Base-by-base conservation (phyloP, 2,113 vertebrate genomes). In the Chunga burmeisteri region DNA sequence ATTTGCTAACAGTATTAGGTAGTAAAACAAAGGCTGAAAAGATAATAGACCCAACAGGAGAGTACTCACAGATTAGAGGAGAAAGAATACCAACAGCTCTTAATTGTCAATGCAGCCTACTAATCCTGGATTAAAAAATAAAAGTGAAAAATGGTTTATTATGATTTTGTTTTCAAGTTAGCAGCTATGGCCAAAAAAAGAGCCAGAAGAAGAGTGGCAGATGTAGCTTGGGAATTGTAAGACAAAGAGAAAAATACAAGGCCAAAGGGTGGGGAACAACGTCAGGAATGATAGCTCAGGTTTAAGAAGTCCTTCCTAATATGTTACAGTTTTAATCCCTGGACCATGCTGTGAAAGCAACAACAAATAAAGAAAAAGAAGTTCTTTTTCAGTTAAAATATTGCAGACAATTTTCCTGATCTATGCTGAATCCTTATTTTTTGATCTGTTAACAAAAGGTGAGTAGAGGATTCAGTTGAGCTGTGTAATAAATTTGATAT, bases 1-100 rank as follows among this genome's bases (percentile, higher is more conserved):
- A 93, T 93, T 96, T 97, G 46, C 21, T 91, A 93, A 91, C 81
- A 93, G 38, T 52, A 94, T 95, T 88, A 94, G 94, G 40, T 34
- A 67, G 47, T 91, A 93, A 97, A 94, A 96, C 86, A 93, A 94
- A 94, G 78, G 9, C 34, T 46, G 47, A 85, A 47, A 80, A 73
- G 88, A 87, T 66, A 88, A 96, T 81, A 91, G 67, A 89, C 58
- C 32, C 36, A 90, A 87, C 10, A 82, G 58, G 49, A 95, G 29
- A 88, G 13, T 66, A 87, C 6, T n/a, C 62, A 79, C 38, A 92
- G 84, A 93, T 90, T 88, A 87, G 47, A 78, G 70, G n/a, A 49
- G 17, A 79, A 92, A 92, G 74, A 93, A 91, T 86, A 79, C 23
- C 22, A 75, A 58, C 20, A 85, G 10, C 26, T 94, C n/a, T 70